These are phyloP conservation scores for Acridotheres tristis DNA, from an alignment of 2,797 vertebrate genomes.

Conservation along the genomic window DNA sequence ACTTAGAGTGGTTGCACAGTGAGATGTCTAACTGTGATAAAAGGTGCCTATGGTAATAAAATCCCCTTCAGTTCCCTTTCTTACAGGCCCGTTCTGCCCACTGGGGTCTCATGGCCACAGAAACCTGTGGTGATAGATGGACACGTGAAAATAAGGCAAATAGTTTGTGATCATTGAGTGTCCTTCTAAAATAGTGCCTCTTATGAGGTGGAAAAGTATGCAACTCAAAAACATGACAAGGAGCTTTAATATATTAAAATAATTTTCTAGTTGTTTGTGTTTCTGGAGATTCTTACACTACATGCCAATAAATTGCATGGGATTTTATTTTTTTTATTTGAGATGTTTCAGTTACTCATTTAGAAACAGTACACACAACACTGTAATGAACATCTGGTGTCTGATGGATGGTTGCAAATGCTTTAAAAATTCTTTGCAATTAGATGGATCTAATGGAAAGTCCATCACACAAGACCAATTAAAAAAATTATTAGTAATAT, in stretches of 20 bases:
- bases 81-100: not conserved
- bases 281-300: not conserved
- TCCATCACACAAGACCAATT: not conserved
- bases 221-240: not conserved
- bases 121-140: not conserved
- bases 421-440: not conserved
- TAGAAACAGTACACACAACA: not conserved
- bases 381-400: not conserved
- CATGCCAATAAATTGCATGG: not conserved
- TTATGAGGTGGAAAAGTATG: not conserved
- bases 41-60: not conserved
- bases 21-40: not conserved
- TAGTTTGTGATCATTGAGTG: not conserved
- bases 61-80: not conserved
- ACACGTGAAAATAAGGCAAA: not conserved
- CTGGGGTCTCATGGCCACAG: not conserved
- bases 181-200: not conserved
- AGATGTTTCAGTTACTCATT: not conserved
- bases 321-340: not conserved
- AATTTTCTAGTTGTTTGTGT: not conserved
- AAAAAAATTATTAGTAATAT: not conserved
- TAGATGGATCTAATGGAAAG: not conserved
- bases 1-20: not conserved
- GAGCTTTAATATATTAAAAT: not conserved
- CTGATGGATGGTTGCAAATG: not conserved